Conservation (phyloP, 2,113 vertebrate species). For the Carettochelys insculpta region DNA sequence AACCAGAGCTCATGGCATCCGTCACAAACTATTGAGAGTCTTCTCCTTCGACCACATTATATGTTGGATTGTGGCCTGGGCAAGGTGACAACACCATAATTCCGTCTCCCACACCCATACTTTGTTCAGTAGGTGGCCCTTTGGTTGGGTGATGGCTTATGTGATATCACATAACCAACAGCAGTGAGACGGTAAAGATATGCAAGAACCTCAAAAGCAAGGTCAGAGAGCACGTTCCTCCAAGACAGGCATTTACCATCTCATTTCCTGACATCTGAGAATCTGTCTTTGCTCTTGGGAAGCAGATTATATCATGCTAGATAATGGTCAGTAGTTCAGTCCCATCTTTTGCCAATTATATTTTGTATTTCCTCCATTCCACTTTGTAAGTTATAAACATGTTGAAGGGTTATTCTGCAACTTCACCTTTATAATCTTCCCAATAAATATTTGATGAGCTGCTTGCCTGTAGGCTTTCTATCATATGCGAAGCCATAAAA, state of each 20-base stretch:
- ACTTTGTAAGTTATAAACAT: conserved; percentile 63
- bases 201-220: neutral
- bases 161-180: no score
- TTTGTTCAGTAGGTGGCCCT: neutral
- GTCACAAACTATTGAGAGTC: neutral
- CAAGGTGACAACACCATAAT: neutral
- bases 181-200: neutral
- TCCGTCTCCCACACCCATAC: neutral
- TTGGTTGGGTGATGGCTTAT: rapidly evolving
- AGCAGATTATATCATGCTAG: neutral
- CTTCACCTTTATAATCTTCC: conserved; percentile 65
- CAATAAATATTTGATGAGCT: conserved; percentile 62
- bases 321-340: neutral
- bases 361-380: conserved; percentile 51
- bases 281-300: neutral
- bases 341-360: conserved; percentile 4
- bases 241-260: neutral
- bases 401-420: conserved; percentile 62
- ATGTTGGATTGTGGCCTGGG: neutral
- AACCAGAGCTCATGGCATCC: neutral
- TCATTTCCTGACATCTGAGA: neutral
- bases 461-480: conserved; percentile 65
- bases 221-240: neutral
- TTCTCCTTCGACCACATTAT: neutral
- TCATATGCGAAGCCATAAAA: conserved; percentile 63